Evolutionary conservation across 2,888 invertebrate genomes (phyloP), one percentile per base, ranked within the genome.

Genomic region (Poecilobothrus nobilitatus): DNA sequence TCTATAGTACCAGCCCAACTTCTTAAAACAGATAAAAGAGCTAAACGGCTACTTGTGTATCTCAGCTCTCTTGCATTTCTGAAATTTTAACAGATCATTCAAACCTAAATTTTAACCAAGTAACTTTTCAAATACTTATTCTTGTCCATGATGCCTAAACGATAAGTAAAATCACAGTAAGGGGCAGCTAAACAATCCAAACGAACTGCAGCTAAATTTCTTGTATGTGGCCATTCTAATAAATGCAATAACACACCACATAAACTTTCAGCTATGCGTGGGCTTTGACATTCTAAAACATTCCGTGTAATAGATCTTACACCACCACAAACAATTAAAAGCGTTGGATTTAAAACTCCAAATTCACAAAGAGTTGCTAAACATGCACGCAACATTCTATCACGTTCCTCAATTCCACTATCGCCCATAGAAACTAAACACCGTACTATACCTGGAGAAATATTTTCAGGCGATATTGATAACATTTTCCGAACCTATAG

Each of bases 1-100:
- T 93, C 92, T 70, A 94, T 83, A 72, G 94, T 85, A 68, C 97
- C 97, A 63, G 95, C 90, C 92, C 95, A 97, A 73, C 96, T 96
- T 71, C 95, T 88, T 71, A 97, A 81, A 70, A 93, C 88, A 71
- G 94, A 93, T 66, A 95, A 84, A 71, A 94, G 81, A 18, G 94
- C 94, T 71, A 93, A 83, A 70, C 94, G 89, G 76, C 94, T 93
- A 76, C 94, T 92, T 37, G 90, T 89, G 78, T 94, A 92, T 75
- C 91, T 87, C 78, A 91, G 85, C 76, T 95, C 94, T 65, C 91
- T 87, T 76, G 89, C 89, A 78, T 89, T 89, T 77, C 89, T 89
- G 74, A 18, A 34, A 34, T 34, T 62, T 33, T 44, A 66, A 20
- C 44, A 20, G 33, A 65, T 63, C 21, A 69, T 18, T 21, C 2